Evolutionary conservation across 2,888 invertebrate genomes (phyloP).

Genomic region (Unio pictorum): DNA sequence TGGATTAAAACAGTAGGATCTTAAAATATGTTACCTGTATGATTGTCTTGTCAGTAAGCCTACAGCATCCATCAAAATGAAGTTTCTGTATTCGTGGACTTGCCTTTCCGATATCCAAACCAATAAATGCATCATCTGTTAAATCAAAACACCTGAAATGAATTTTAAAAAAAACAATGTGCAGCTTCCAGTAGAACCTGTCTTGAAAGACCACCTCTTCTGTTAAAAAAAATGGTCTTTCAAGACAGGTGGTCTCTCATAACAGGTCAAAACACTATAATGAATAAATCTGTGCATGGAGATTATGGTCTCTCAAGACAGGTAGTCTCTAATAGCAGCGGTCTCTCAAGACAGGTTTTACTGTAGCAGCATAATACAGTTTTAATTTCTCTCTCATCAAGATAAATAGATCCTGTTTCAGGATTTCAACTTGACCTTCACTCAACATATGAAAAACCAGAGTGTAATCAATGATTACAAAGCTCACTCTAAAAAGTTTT

Average conservation of each 20-base stretch:
- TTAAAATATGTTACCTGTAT: slow-evolving; percentile 20
- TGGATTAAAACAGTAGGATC: not conserved
- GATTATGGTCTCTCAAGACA: too few species aligned
- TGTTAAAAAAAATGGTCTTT: too few species aligned
- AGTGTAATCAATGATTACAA: too few species aligned
- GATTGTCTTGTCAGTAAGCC: slow-evolving; percentile 41
- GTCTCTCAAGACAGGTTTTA: too few species aligned
- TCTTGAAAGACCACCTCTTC: too few species aligned
- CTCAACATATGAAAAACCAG: too few species aligned
- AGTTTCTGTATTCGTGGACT: slow-evolving; percentile 39
- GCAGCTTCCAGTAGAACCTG: not conserved
- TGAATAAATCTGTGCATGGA: too few species aligned
- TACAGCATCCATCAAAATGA: slow-evolving; percentile 51
- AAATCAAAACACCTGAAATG: slow-evolving; percentile 47
- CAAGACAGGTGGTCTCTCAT: too few species aligned
- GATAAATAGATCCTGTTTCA: not conserved
- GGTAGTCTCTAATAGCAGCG: too few species aligned
- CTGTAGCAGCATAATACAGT: not conserved
- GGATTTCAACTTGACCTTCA: not conserved
- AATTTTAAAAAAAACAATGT: not conserved
- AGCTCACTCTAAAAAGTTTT: too few species aligned
- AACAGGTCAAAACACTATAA: too few species aligned
- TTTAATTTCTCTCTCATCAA: not conserved
- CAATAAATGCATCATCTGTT: slow-evolving; percentile 37
- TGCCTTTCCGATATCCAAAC: slow-evolving; percentile 13